Conservation (phyloP, 2,888 invertebrate genomes). For the Myopa tessellatipennis region DNA sequence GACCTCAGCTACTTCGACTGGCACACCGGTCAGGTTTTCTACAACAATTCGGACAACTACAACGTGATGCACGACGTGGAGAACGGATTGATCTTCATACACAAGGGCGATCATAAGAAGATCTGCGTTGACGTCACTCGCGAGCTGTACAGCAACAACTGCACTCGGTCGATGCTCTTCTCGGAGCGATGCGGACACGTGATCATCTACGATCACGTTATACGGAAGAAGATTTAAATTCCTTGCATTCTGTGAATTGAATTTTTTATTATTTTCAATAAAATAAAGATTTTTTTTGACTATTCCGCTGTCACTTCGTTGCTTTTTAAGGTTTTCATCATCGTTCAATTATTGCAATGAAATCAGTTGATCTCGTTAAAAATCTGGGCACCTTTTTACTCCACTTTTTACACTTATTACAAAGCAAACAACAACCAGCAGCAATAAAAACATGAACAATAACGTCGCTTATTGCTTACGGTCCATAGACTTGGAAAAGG, state of each 20-base stretch:
- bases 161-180: constrained; percentile 73
- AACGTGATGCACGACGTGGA: constrained; percentile 80
- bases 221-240: constrained; percentile 71
- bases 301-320: too few relatives aligned
- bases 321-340: too few relatives aligned
- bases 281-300: too few relatives aligned
- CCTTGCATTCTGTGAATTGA: background rate
- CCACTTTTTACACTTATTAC: background rate
- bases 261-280: too few relatives aligned
- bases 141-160: constrained; percentile 75
- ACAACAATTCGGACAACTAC: constrained; percentile 83
- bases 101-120: constrained; percentile 81
- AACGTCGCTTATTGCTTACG: background rate
- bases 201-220: constrained; percentile 83
- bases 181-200: constrained; percentile 79
- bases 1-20: constrained; percentile 82
- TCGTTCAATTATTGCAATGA: too few relatives aligned
- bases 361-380: too few relatives aligned
- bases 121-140: constrained; percentile 77
- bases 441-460: too few relatives aligned
- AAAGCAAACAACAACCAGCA: too few relatives aligned
- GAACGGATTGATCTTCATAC: constrained; percentile 81
- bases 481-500: background rate
- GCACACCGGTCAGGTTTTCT: constrained; percentile 76
- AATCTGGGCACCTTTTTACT: background rate